Base-by-base conservation (phyloP, 2,888 invertebrate species). In the Nomada ruficornis region DNA sequence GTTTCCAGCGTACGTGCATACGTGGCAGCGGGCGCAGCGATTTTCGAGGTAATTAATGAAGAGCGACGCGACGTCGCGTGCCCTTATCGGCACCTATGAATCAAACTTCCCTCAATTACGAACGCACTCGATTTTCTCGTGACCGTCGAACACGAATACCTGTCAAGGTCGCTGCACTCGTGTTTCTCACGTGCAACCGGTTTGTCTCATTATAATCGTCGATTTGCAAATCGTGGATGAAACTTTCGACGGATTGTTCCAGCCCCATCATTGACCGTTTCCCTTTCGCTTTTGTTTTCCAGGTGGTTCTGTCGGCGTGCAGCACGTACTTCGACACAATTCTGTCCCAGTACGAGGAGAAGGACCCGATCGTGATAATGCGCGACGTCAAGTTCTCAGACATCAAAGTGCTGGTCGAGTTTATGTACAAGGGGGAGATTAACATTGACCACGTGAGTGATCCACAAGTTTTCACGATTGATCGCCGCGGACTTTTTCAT, bases 351-450 rank as follows among this genome's bases (percentile, higher is more conserved):
- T 96, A 96, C 94, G 96, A 96, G 93, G 97, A 97, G 93, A 96
- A 96, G 89, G 97, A 97, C 94, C 97, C 97, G 69, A 97, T 97
- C 89, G 96, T 97, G 86, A 97, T 97, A 88, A 96, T 98, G 93
- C 98, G 98, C 94, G 98, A 98, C 94, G 97, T 98, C 83, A 97
- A 97, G 93, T 98, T 97, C 92, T 96, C 97, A 86, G 98, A 98
- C 94, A 96, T 98, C 90, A 97, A 97, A 94, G 98, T 98, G 83
- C 95, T 98, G 86, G 97, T 98, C 74, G 98, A 98, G 94, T 98
- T 98, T 93, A 98, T 98, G 98, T 98, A 98, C 94, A 98, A 98
- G 91, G 98, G 98, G 85, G 98, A 98, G 95, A 98, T 98, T 94
- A 98, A 98, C 94, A 98, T 98, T 78, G 98, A 98, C 92, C 98